Evolutionary conservation across 1,140 invertebrate genomes (phyloP).

Genomic region (Bombus balteatus): DNA sequence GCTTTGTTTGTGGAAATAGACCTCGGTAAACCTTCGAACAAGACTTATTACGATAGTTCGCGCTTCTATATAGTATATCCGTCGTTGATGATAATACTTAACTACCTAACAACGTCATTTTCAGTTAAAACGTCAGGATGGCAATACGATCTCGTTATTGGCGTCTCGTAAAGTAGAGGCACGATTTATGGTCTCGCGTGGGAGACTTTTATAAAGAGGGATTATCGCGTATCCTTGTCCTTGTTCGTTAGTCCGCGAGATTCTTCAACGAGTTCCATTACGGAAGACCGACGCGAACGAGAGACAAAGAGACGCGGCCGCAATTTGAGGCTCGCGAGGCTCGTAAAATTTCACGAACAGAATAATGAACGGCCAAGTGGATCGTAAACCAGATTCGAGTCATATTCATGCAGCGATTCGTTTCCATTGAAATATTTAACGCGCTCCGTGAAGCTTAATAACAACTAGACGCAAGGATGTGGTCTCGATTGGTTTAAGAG

Average conservation of each 20-base stretch:
- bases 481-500: neutral
- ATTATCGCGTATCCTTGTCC: constrained; percentile 40
- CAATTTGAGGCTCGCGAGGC: neutral
- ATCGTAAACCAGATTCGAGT: constrained; percentile 44
- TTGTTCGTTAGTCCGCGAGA: constrained; percentile 29
- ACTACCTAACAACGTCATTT: neutral
- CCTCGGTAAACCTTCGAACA: no score
- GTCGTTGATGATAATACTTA: neutral
- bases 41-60: no score
- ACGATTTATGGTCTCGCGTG: constrained; percentile 46
- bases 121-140: neutral
- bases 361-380: constrained; percentile 1
- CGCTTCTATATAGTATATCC: neutral
- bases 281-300: neutral
- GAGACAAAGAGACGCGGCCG: neutral
- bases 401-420: neutral
- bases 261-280: neutral
- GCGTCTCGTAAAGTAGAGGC: constrained; percentile 25
- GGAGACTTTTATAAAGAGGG: constrained; percentile 42
- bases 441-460: neutral
- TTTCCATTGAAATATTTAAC: constrained; percentile 13
- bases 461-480: neutral
- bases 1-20: neutral
- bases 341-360: constrained; percentile 34
- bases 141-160: constrained; percentile 24